Conservation (phyloP, 1,140 invertebrate genomes). For the Mycetomoellerius zeteki region DNA sequence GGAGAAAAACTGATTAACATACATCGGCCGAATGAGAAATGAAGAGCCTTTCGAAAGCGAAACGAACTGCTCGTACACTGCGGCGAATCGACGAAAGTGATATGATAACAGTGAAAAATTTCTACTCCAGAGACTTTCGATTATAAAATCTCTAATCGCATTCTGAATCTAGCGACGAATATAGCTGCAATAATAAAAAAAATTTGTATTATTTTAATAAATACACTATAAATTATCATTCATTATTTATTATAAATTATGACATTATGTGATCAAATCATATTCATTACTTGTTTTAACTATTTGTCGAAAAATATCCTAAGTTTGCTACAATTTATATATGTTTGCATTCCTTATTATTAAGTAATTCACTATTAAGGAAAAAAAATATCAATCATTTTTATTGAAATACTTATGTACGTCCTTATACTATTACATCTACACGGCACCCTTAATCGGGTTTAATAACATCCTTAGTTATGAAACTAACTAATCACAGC, state of each 20-base stretch:
- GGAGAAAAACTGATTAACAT: conserved; percentile 35
- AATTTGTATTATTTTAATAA: background rate
- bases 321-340: too few relatives aligned
- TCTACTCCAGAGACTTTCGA: background rate
- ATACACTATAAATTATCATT: background rate
- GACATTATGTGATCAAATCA: background rate
- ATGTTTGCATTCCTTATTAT: background rate
- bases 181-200: background rate
- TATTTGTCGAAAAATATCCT: too few relatives aligned
- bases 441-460: too few relatives aligned
- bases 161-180: background rate
- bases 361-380: background rate
- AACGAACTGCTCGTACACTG: background rate
- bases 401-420: background rate
- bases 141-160: background rate
- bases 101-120: conserved; percentile 18
- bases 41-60: conserved; percentile 8
- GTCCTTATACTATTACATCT: background rate
- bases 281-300: background rate
- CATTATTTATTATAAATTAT: background rate
- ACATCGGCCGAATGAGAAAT: background rate
- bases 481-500: too few relatives aligned
- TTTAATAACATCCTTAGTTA: too few relatives aligned
- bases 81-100: background rate
- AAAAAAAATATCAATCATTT: background rate